These are phyloP conservation scores for Pachyseris speciosa DNA, from an alignment of 64 coral and sea anemone species.

Conservation along the genomic window DNA sequence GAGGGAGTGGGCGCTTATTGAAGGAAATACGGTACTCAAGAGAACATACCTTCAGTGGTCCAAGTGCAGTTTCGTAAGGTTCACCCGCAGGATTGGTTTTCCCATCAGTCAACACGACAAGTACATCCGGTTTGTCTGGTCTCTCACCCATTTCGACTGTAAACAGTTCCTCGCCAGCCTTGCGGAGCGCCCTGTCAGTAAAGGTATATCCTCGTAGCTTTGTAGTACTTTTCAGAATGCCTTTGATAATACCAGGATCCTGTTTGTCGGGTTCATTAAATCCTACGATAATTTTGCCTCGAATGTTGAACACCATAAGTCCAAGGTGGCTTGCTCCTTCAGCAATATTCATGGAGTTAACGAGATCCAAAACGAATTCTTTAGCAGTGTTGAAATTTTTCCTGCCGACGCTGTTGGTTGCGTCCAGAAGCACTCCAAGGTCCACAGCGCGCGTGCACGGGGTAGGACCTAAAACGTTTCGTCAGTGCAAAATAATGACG, in stretches of 20 bases:
- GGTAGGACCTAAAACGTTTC: background rate
- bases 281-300: background rate
- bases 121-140: constrained; percentile 38
- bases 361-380: background rate
- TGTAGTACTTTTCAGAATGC: background rate
- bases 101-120: constrained; percentile 60
- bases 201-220: background rate
- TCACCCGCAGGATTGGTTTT: background rate
- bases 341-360: background rate
- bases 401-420: background rate
- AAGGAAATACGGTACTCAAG: too few species aligned
- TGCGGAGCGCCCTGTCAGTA: constrained; percentile 47
- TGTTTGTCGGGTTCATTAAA: constrained; percentile 3
- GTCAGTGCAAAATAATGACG: too few species aligned
- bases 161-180: constrained; percentile 20
- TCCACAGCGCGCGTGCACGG: background rate
- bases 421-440: constrained; percentile 1
- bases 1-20: too few species aligned
- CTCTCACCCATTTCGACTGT: background rate
- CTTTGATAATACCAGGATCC: constrained; percentile 1
- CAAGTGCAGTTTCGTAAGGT: constrained; percentile 3
- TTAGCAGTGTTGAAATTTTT: background rate
- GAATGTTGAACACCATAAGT: background rate
- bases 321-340: background rate
- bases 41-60: constrained; percentile 42